Base-by-base conservation (phyloP, 2,888 invertebrate species). In the Barypeithes pellucidus region DNA sequence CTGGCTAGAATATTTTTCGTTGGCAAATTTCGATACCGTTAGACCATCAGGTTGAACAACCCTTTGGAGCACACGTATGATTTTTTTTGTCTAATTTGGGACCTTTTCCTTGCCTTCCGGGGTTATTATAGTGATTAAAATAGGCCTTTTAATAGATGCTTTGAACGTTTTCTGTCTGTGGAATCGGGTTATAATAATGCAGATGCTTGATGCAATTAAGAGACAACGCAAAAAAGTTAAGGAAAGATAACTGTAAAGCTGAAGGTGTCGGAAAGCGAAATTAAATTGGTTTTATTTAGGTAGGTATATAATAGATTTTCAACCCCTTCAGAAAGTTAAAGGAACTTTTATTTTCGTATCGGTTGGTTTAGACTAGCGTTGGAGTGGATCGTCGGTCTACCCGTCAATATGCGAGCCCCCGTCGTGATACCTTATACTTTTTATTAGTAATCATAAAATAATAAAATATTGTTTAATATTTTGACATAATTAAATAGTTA, bases 21-120 rank as follows among this genome's bases (percentile, higher is more conserved):
- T 57, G 29, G 59, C 67, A 67, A 67, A 67, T 63, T 63, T 63
- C 14, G 57, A 14, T 68, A 60, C 68, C 68, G 70, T 70, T 70
- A 70, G 50, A 47, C 54, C 59, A 36, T 78, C 81, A 84, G 81
- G 84, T 84, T 84, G 83, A 84, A 83, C 83, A 84, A 84, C 83
- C 84, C 84, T 80, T 81, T 77, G 66, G 62, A 73, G 74, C 74
- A 78, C 77, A 78, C 72, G 75, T 29, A 52, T 62, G 62, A 67
- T 29, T 57, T 70, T 69, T 69, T 68, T 70, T 69, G 61, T 47
- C 70, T 24, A 61, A 68, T 68, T 50, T 63, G 36, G 50, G 36
- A 50, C 33, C 33, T 29, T 63, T 29, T 60, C 61, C 20, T 45
- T 43, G 9, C 68, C 68, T 70, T 71, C 71, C 65, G 63, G 65